These are phyloP conservation scores for Cotesia chilonis DNA, from an alignment of 1,140 invertebrate species.

Conservation along the genomic window DNA sequence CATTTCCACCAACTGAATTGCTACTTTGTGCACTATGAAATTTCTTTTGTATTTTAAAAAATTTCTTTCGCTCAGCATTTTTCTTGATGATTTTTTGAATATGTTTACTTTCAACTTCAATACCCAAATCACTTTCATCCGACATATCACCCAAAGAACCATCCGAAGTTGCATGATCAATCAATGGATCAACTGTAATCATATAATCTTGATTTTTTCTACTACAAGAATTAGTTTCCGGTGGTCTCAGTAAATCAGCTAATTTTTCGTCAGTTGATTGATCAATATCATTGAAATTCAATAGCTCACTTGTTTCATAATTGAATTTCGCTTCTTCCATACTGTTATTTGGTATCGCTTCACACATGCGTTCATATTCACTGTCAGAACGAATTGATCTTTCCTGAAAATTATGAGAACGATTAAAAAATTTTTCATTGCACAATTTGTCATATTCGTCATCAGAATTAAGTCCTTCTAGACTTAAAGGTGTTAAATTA, in stretches of 20 bases:
- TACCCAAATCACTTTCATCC: too few species aligned
- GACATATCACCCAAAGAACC: too few species aligned
- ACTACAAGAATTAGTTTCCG: background rate
- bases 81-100: background rate
- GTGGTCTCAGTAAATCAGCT: slow-evolving; percentile 35
- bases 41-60: too few species aligned
- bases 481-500: background rate
- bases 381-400: slow-evolving; percentile 12
- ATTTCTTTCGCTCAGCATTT: background rate
- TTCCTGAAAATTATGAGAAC: background rate
- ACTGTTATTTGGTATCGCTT: slow-evolving; percentile 6
- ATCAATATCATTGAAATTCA: slow-evolving; percentile 38
- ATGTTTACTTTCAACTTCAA: background rate
- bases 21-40: too few species aligned
- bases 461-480: slow-evolving; percentile 1
- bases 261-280: slow-evolving; percentile 28
- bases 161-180: background rate
- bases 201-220: slow-evolving; percentile 7
- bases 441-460: slow-evolving; percentile 26
- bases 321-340: slow-evolving; percentile 14
- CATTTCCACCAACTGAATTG: too few species aligned
- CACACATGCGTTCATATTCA: slow-evolving; percentile 19
- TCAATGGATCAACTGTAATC: slow-evolving; percentile 17
- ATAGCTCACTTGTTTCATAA: slow-evolving; percentile 42
- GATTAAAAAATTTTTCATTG: slow-evolving; percentile 18